Conservation (phyloP, 2,113 vertebrate genomes). For the Zootoca vivipara region DNA sequence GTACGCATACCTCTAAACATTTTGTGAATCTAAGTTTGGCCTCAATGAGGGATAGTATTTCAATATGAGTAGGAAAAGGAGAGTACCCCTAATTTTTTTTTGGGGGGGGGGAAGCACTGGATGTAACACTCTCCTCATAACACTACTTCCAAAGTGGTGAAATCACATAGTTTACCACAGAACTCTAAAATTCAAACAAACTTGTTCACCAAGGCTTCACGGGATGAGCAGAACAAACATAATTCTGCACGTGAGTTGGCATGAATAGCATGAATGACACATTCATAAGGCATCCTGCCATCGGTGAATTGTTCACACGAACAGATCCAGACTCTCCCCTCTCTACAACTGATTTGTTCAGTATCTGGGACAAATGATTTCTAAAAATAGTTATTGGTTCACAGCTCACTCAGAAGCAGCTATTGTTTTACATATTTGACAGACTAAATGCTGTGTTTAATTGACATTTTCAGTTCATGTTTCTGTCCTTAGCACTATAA, state of each 20-base stretch:
- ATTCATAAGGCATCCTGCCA: conserved; percentile 5
- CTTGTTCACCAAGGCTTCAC: neutral
- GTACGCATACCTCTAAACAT: too few species aligned
- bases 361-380: conserved; percentile 17
- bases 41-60: too few species aligned
- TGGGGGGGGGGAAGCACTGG: neutral
- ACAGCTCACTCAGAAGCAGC: conserved; percentile 18
- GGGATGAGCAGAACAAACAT: neutral
- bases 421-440: conserved; percentile 16
- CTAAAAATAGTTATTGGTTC: conserved; percentile 12
- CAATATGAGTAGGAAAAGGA: too few species aligned
- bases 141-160: neutral
- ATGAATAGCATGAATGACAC: conserved; percentile 38
- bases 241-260: neutral
- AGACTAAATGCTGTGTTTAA: conserved; percentile 9
- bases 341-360: conserved; percentile 15
- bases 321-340: neutral
- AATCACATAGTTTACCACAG: neutral
- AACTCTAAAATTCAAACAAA: neutral
- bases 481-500: conserved; percentile 22
- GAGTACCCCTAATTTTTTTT: neutral
- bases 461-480: conserved; percentile 14
- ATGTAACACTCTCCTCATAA: neutral
- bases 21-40: too few species aligned
- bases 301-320: neutral